Conservation (phyloP, 2,113 vertebrate genomes). For the Gorsachius goisagi region DNA sequence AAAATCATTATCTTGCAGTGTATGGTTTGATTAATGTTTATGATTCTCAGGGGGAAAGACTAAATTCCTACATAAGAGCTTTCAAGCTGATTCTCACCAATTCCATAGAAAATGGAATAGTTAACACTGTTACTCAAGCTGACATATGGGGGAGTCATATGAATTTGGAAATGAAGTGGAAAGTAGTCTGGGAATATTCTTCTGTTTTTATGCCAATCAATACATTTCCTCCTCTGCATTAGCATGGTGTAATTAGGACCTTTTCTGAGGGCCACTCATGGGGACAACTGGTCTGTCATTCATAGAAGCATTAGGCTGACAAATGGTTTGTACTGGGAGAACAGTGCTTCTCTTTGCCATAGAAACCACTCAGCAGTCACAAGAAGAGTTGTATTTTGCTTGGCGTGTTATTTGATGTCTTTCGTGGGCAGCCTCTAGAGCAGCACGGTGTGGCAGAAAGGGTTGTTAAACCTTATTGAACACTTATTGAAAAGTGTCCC, state of each 20-base stretch:
- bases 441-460: neutral
- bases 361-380: neutral
- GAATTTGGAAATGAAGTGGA: neutral
- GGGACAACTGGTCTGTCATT: neutral
- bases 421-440: neutral
- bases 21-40: neutral
- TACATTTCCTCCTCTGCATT: neutral
- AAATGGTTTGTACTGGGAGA: neutral
- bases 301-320: neutral
- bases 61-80: neutral
- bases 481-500: neutral
- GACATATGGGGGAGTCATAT: neutral
- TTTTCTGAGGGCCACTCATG: neutral
- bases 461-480: no score
- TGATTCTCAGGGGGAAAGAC: neutral
- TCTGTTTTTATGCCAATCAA: neutral
- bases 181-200: neutral
- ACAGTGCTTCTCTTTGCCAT: neutral
- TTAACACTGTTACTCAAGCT: neutral
- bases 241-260: neutral
- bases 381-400: neutral
- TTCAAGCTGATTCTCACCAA: neutral
- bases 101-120: slow-evolving; percentile 18
- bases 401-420: neutral
- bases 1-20: neutral